Base-by-base conservation (phyloP, 2,113 vertebrate species). In the Phrynosoma platyrhinos region DNA sequence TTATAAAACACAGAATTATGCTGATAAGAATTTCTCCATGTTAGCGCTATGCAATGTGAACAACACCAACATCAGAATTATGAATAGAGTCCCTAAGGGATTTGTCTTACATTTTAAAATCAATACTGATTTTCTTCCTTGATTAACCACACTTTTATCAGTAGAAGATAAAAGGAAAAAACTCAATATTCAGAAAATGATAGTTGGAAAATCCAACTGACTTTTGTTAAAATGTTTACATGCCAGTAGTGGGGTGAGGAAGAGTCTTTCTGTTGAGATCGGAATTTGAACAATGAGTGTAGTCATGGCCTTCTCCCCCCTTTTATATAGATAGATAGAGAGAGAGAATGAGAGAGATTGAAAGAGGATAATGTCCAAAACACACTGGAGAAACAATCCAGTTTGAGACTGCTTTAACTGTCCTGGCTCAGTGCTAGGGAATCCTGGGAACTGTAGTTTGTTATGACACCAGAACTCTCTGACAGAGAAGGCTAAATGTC, bases 1-100 rank as follows among this genome's bases (percentile, higher is more conserved):
- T 68, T 72, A 89, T 85, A 72, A 64, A 30, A 81, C 77, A 47
- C 52, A 9, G 30, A 79, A 27, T 80, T 75, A 58, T 78, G 68
- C 13, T 42, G 30, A 18, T 12, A 42, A n/a, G 5, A 52, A 42
- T 40, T 20, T 40, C 21, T 42, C 6, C 74, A 42, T 21, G 40
- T 47, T 13, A 79, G 10, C 58, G 30, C 14, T 55, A 14, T 58
- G n/a, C 21, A 0, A 3, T 62, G 30, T 81, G 91, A 83, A 40
- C 53, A 69, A 84, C 62, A 84, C 66, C 2, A 68, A 68, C 1
- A 25, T 68, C 66, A 68, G 66, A 90, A 89, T 9, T 90, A 2
- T 4, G n/a, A 4, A 80, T 1, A 36, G 47, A 47, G 7, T 47
- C 47, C 47, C 5, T 47, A 47, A 47, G 47, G 47, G 47, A 47